phyloP scores from a whole-genome alignment of 2,797 vertebrate genomes.

The Cheirogaleus major region DNA sequence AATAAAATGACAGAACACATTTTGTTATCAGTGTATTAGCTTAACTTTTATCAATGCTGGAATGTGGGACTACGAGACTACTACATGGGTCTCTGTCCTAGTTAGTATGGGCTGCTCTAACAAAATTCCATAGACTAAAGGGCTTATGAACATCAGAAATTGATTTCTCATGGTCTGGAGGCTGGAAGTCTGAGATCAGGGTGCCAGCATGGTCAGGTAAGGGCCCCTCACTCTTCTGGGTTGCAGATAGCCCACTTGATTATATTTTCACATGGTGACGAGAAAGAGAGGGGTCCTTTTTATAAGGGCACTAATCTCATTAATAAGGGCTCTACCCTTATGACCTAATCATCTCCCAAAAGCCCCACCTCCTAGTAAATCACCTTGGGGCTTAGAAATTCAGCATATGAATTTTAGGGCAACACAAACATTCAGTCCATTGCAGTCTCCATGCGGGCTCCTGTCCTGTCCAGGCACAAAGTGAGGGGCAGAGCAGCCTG shows the following conservation, averaged over 20 bases:
- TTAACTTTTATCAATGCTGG: not conserved
- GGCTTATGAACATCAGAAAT: not conserved
- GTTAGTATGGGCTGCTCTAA: not conserved
- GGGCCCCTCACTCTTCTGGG: not conserved
- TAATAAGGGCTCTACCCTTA: not conserved
- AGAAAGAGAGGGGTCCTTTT: not conserved
- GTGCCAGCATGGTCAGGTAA: fast-evolving
- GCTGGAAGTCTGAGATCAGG: too few species aligned
- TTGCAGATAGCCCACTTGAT: not conserved
- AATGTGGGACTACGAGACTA: not conserved
- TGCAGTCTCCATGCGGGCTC: fast-evolving
- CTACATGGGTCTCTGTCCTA: fast-evolving
- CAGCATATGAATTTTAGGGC: not conserved
- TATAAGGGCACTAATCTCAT: not conserved
- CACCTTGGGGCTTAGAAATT: too few species aligned
- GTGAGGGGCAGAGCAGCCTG: fast-evolving
- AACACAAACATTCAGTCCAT: too few species aligned
- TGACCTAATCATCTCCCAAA: not conserved
- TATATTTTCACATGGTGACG: fast-evolving
- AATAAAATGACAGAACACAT: not conserved
- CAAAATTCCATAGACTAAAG: not conserved
- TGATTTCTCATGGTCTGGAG: not conserved
- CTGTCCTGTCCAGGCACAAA: fast-evolving
- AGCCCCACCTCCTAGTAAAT: too few species aligned
- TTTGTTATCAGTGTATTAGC: not conserved